Evolutionary conservation across 1,140 invertebrate genomes (phyloP).

Genomic region (Drosophila kikkawai): DNA sequence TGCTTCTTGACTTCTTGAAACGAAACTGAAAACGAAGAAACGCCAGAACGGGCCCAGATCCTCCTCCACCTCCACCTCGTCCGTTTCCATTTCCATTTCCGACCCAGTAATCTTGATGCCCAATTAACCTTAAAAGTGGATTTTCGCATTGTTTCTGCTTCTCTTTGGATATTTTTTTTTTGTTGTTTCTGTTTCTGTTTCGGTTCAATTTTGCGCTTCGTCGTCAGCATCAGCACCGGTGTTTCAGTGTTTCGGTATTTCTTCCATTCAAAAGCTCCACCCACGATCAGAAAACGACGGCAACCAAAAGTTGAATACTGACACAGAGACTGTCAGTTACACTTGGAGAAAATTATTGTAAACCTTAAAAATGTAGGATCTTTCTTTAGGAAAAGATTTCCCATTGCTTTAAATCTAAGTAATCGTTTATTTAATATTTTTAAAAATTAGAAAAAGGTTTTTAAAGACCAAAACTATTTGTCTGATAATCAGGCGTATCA

Average conservation of each 20-base stretch:
- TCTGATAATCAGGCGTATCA: background rate
- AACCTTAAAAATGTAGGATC: background rate
- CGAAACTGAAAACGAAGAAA: slow-evolving; percentile 65
- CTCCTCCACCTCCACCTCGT: slow-evolving; percentile 22
- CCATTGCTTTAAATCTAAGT: too few relatives aligned
- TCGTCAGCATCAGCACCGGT: slow-evolving; percentile 45
- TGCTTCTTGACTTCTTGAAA: slow-evolving; percentile 66
- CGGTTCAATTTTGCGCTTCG: slow-evolving; percentile 43
- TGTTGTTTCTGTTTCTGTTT: slow-evolving; percentile 10
- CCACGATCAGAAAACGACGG: slow-evolving; percentile 49
- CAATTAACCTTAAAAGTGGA: slow-evolving; percentile 85
- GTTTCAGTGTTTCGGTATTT: slow-evolving; percentile 47
- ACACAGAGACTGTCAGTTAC: slow-evolving; percentile 19
- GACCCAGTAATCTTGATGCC: slow-evolving; percentile 85
- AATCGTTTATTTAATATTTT: too few relatives aligned
- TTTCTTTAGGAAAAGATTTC: too few relatives aligned
- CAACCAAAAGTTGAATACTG: slow-evolving; percentile 38
- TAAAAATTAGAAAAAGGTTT: too few relatives aligned
- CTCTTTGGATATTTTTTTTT: slow-evolving; percentile 23
- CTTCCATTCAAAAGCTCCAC: slow-evolving; percentile 52
- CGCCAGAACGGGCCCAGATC: slow-evolving; percentile 42
- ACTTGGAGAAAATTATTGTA: background rate
- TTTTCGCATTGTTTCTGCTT: slow-evolving; percentile 79
- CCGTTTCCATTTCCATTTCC: slow-evolving; percentile 82
- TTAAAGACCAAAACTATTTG: background rate